Conservation (phyloP, 2,888 invertebrate species). For the Drosophila helvetica region DNA sequence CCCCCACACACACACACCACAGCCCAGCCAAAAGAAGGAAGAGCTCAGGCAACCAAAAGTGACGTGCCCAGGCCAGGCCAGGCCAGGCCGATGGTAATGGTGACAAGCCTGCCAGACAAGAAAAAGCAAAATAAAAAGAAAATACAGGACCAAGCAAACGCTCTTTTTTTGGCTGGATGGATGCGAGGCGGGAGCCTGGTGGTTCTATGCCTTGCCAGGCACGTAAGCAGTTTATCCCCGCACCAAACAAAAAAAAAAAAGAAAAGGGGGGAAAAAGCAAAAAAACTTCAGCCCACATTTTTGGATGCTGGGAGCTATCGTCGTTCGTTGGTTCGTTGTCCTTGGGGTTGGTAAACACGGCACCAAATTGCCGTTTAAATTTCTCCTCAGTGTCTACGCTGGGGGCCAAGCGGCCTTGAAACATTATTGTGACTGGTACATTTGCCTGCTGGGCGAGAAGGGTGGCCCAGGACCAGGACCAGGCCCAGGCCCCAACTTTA, state of each 20-base stretch:
- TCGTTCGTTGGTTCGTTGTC: slow-evolving; percentile 48
- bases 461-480: no score
- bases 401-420: slow-evolving; percentile 69
- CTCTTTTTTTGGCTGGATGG: slow-evolving; percentile 8
- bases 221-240: slow-evolving; percentile 71
- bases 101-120: slow-evolving; percentile 46
- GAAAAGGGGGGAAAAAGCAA: slow-evolving; percentile 30
- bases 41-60: slow-evolving; percentile 65
- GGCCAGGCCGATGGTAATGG: slow-evolving; percentile 56
- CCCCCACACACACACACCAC: slow-evolving; percentile 6
- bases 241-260: slow-evolving; percentile 1
- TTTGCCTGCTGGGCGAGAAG: slow-evolving; percentile 3
- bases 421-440: slow-evolving; percentile 73
- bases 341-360: slow-evolving; percentile 79
- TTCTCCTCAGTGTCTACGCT: slow-evolving; percentile 66
- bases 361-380: slow-evolving; percentile 80
- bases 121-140: slow-evolving; percentile 35
- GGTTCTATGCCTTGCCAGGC: slow-evolving; percentile 57
- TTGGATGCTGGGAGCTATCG: slow-evolving; percentile 57
- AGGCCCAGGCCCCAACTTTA: slow-evolving; percentile 46
- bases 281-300: slow-evolving; percentile 53
- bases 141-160: slow-evolving; percentile 36
- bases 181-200: slow-evolving; percentile 6
- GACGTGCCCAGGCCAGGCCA: slow-evolving; percentile 56
- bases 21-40: slow-evolving; percentile 52